Percentiles rank a stretch among this genome's conserved stretches.
These are phyloP conservation scores for Anastrepha obliqua DNA, from an alignment of 1,140 invertebrate genomes.

Conservation along the genomic window DNA sequence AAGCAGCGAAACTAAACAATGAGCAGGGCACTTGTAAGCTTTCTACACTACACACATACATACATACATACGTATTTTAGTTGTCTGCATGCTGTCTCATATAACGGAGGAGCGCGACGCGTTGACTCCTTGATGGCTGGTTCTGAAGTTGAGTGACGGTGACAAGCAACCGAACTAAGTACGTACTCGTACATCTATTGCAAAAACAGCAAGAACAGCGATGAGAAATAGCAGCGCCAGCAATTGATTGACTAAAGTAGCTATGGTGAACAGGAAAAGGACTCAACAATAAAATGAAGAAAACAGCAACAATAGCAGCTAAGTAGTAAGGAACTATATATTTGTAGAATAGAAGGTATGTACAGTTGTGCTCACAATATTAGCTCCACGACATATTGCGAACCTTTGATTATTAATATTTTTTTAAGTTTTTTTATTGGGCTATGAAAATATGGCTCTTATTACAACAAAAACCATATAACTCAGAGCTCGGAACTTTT, in stretches of 20 bases:
- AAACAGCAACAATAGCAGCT: not conserved
- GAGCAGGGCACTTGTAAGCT: not conserved
- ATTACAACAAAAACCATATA: no score
- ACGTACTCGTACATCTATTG: not conserved
- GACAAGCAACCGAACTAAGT: not conserved
- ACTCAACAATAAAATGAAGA: not conserved
- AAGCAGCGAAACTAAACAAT: not conserved
- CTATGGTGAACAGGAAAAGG: not conserved
- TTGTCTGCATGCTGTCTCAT: not conserved
- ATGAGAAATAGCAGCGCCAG: not conserved
- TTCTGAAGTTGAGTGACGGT: not conserved
- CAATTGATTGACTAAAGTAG: not conserved
- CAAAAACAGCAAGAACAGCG: not conserved
- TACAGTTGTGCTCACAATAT: no score
- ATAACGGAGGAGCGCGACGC: not conserved
- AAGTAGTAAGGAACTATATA: not conserved
- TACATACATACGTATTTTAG: not conserved
- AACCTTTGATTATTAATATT: no score
- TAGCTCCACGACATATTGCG: no score
- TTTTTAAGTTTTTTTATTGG: no score
- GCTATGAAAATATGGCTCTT: no score
- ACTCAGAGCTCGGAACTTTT: no score
- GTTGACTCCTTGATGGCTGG: slow-evolving; percentile 1
- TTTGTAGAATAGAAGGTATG: not conserved
- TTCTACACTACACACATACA: not conserved